These are phyloP conservation scores for Myotis findleyi DNA, from an alignment of 2,797 vertebrate genomes.

Conservation along the genomic window DNA sequence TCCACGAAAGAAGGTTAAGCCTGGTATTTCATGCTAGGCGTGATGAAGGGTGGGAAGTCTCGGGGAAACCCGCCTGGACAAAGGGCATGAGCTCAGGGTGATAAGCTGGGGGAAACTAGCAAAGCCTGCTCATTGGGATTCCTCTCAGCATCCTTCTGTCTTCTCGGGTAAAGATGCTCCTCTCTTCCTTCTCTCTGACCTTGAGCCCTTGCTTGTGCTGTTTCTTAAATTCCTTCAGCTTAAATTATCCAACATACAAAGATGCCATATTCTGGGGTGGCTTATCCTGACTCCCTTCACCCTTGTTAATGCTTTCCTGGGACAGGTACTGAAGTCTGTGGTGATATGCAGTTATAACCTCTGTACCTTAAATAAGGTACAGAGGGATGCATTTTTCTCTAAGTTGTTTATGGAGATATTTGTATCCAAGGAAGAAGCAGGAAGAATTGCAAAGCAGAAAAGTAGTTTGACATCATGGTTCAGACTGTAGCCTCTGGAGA, in stretches of 20 bases:
- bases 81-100: neutral
- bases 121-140: neutral
- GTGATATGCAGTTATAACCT: neutral
- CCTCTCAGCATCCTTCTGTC: neutral
- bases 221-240: neutral
- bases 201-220: neutral
- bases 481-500: neutral
- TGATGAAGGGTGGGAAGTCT: neutral
- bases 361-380: neutral
- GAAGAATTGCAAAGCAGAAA: constrained; percentile 17
- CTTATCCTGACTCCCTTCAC: neutral
- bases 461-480: neutral
- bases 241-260: neutral
- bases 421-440: neutral
- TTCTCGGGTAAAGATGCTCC: neutral
- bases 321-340: neutral
- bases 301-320: neutral
- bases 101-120: neutral
- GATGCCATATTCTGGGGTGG: neutral
- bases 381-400: neutral
- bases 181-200: neutral
- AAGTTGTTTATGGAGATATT: constrained; percentile 7
- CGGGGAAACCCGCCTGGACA: neutral
- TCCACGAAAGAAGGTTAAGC: neutral
- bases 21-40: neutral